phyloP scores from a whole-genome alignment of 1,140 invertebrate genomes.

The Drosophila repletoides region DNA sequence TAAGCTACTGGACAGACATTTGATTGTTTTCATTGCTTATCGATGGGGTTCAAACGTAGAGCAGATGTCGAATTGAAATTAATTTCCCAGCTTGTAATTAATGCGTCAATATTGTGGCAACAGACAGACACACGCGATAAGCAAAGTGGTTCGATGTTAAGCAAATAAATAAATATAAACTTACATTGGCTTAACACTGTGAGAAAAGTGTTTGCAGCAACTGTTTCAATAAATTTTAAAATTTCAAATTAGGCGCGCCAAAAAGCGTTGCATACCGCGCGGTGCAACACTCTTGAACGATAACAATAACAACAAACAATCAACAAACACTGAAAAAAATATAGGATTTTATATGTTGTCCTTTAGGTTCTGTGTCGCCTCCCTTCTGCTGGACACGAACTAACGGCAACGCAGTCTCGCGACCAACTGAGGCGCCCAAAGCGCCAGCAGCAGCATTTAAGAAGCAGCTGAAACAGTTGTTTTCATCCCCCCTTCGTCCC shows the following conservation, averaged over 20 bases:
- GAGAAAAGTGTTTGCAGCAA: too few species aligned
- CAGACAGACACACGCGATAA: neutral
- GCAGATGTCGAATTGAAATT: slow-evolving; percentile 57
- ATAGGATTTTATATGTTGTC: neutral
- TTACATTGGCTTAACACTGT: too few species aligned
- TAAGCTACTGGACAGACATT: neutral
- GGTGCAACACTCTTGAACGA: slow-evolving; percentile 27
- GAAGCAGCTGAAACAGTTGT: slow-evolving; percentile 41
- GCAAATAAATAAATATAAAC: slow-evolving; percentile 6
- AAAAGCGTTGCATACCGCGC: slow-evolving; percentile 40
- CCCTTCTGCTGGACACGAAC: slow-evolving; percentile 35
- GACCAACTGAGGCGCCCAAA: slow-evolving; percentile 68
- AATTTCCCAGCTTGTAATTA: slow-evolving; percentile 61
- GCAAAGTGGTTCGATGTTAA: too few species aligned
- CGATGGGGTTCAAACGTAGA: slow-evolving; percentile 10
- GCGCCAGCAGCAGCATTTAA: slow-evolving; percentile 62
- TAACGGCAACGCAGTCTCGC: slow-evolving; percentile 71
- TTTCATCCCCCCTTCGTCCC: too few species aligned
- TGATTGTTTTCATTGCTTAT: slow-evolving; percentile 43
- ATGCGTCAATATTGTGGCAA: slow-evolving; percentile 10
- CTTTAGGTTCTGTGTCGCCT: slow-evolving; percentile 12
- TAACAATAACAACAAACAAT: slow-evolving; percentile 1
- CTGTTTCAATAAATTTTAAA: slow-evolving; percentile 2
- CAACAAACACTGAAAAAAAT: slow-evolving; percentile 22
- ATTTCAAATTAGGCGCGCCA: slow-evolving; percentile 37